phyloP scores from a whole-genome alignment of 2,888 invertebrate species.

The Diarsia mendica region DNA sequence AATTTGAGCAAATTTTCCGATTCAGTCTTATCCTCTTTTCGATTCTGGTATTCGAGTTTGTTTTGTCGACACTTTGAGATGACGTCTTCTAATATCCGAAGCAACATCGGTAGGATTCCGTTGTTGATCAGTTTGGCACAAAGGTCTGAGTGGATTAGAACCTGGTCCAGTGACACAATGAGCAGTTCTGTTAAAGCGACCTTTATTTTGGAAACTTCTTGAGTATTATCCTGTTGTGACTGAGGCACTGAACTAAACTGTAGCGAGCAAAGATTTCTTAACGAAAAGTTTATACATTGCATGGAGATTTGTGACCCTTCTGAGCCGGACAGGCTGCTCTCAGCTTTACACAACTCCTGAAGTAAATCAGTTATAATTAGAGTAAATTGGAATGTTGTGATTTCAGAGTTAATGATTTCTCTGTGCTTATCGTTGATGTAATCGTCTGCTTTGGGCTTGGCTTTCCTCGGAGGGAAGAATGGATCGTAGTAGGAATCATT shows the following conservation, averaged over 20 bases:
- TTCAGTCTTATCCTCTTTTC: constrained; percentile 81
- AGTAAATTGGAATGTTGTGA: constrained; percentile 90
- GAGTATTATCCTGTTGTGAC: constrained; percentile 73
- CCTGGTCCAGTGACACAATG: constrained; percentile 90
- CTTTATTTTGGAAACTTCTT: constrained; percentile 87
- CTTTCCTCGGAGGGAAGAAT: constrained; percentile 78
- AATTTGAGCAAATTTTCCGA: constrained; percentile 90
- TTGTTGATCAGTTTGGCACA: constrained; percentile 90
- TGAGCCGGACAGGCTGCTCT: constrained; percentile 87
- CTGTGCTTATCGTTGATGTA: constrained; percentile 88
- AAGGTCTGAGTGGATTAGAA: constrained; percentile 87
- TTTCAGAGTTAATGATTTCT: constrained; percentile 87
- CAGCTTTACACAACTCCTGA: constrained; percentile 88
- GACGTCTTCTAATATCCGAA: constrained; percentile 90
- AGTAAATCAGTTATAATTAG: constrained; percentile 90
- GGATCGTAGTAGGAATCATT: constrained; percentile 83
- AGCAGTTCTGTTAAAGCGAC: constrained; percentile 90
- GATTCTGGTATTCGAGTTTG: constrained; percentile 75
- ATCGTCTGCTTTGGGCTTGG: constrained; percentile 88
- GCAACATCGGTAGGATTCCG: constrained; percentile 91
- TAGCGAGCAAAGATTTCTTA: constrained; percentile 90
- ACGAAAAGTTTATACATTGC: constrained; percentile 91
- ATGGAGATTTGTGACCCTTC: constrained; percentile 90
- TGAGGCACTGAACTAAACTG: constrained; percentile 89
- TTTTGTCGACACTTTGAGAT: constrained; percentile 78